A percentile compares a stretch with the other conserved stretches of the same genome.
These are phyloP conservation scores for Psittacula cyanocephala DNA, from an alignment of 2,113 vertebrate genomes.

Conservation along the genomic window DNA sequence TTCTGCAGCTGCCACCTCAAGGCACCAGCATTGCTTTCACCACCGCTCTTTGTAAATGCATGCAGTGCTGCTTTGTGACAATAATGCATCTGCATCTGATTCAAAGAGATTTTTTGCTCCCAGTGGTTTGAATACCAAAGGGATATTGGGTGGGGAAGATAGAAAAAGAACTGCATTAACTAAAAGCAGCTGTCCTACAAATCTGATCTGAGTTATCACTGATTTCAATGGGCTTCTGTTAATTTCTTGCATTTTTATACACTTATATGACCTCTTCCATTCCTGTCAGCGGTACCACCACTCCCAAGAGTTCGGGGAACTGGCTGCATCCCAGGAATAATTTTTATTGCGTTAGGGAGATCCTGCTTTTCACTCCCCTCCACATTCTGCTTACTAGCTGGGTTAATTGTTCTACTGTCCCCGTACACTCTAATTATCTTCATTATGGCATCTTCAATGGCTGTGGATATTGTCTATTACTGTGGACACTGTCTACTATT, in stretches of 20 bases:
- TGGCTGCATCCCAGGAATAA: neutral
- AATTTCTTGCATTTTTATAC: neutral
- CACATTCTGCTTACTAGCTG: neutral
- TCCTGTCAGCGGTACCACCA: accelerated
- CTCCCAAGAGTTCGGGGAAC: neutral
- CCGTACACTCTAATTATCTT: constrained; percentile 40
- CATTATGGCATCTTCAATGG: neutral
- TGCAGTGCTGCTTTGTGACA: neutral
- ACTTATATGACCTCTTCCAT: neutral
- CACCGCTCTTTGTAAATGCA: neutral
- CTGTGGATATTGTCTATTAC: neutral
- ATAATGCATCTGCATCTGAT: neutral
- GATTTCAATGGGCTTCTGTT: neutral
- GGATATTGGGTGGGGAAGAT: neutral
- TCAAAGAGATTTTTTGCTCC: neutral
- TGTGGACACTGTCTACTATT: neutral
- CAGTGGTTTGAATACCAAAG: neutral
- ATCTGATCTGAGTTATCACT: neutral
- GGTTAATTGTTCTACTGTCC: neutral
- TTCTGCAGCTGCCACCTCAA: neutral
- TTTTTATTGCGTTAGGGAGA: neutral
- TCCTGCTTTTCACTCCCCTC: neutral
- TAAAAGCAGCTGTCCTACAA: neutral
- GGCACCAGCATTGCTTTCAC: neutral
- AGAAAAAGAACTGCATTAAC: neutral